Base-by-base conservation (phyloP, 2,888 invertebrate genomes). In the Patella depressa region DNA sequence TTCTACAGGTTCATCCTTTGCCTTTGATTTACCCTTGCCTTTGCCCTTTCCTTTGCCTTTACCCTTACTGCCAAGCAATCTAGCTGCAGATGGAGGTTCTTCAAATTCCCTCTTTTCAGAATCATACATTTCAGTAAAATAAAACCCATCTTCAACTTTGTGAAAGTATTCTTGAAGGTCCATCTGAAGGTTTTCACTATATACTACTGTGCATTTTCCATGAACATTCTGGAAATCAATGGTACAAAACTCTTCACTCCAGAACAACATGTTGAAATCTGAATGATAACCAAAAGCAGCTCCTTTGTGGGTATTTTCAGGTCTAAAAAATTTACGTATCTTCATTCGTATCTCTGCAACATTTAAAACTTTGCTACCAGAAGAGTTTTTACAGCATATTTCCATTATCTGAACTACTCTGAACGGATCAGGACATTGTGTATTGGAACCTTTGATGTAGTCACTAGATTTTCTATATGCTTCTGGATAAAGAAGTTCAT, bases 401-500 rank as follows among this genome's bases (percentile, higher is more conserved):
- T 94, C 93, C 55, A 93, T 93, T 71, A 96, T 94, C 73, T 94
- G 93, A 1, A 94, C 96, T 14, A 96, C 93, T 84, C 94, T 93
- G 90, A 96, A 96, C 0, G 96, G 96, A 81, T 95, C 94, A 0
- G 95, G 95, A 0, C 95, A 95, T 80, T 95, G 94, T 17, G 93
- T 90, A 86, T 96, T 95, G 0, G 95, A 95, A 0, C 95, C 95
- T 84, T 95, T 95, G 34, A 94, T 93, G 55, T 81, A 83, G 17
- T 94, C 93, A 24, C 65, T 65, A 71, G 93, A 94, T 91, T 96
- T 96, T 77, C 96, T 93, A 89, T 96, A 96, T 86, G 94, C 94
- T 90, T 97, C 96, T 0, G 96, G 95, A 88, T 95, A 96, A 55
- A 94, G 89, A n/a, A 94, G 93, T 89, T 95, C 95, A 90, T 96